Evolutionary conservation across 2,888 invertebrate genomes (phyloP), one percentile per base, ranked within the genome.

Genomic region (Gisinianus flammeolus): DNA sequence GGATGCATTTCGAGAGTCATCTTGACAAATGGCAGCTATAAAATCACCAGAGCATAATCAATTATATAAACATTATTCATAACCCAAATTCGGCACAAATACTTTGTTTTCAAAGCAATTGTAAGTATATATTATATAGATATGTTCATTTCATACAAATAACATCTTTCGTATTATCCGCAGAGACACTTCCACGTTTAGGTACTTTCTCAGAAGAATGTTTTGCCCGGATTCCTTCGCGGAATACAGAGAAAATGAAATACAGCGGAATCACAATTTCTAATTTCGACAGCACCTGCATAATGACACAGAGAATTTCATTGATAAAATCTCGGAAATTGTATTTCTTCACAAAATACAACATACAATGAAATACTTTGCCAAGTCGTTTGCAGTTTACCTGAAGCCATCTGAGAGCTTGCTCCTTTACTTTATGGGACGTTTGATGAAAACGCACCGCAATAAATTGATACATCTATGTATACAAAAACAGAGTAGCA

Each of bases 401-500:
- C 89, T 94, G 94, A 54, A 96, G 89, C 96, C 96, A 96, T 85
- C 93, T 92, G 19, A 96, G 88, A 0, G 95, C 95, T 85, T 96
- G 95, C 85, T 95, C 91, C 86, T 96, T 95, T 0, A 94, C 93
- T 86, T 93, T 92, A 0, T 94, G 92, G 0, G 91, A 91, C 0
- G 94, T 93, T 85, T 90, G 92, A 86, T 90, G 92, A 86, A 98
- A 97, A 73, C 96, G 90, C 76, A 93, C 91, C 0, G 93, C 92
- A 54, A 98, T 94, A 87, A 99, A 99, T 86, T 94, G 93, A 87
- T 97, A 99, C 91, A 98, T 93, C 85, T n/a, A n/a, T n/a, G n/a
- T n/a, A n/a, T n/a, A n/a, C n/a, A n/a, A n/a, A n/a, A n/a, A n/a
- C n/a, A n/a, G n/a, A n/a, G n/a, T n/a, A n/a, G n/a, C n/a, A n/a